These are phyloP conservation scores for Cistogaster globosa DNA, from an alignment of 2,888 invertebrate species.

Conservation along the genomic window DNA sequence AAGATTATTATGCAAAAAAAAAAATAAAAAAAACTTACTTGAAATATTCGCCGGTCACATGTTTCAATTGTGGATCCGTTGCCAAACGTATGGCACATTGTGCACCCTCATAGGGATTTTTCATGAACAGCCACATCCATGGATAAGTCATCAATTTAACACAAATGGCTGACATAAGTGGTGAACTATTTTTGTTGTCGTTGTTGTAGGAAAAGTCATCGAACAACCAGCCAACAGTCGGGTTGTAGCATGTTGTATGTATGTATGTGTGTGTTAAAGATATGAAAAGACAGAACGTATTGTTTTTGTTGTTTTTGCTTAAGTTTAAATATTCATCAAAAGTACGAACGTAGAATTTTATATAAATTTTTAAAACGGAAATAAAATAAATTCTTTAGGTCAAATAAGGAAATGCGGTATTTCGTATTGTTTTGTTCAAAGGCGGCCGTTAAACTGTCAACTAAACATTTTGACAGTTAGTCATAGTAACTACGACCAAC, in stretches of 20 bases:
- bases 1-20: neutral
- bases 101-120: constrained; percentile 87
- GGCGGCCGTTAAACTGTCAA: neutral
- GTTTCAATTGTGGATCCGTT: constrained; percentile 85
- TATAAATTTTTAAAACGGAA: constrained; percentile 60
- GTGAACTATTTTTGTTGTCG: constrained; percentile 78
- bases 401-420: constrained; percentile 67
- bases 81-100: constrained; percentile 87
- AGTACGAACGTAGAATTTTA: constrained; percentile 7
- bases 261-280: constrained; percentile 48
- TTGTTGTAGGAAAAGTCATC: constrained; percentile 54
- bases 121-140: constrained; percentile 87
- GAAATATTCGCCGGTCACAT: constrained; percentile 87
- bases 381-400: constrained; percentile 50
- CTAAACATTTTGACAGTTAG: constrained; percentile 1
- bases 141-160: constrained; percentile 86
- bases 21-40: constrained; percentile 83
- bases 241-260: constrained; percentile 14
- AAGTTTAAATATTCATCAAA: constrained; percentile 28
- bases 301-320: constrained; percentile 11
- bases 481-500: neutral
- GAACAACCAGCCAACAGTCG: constrained; percentile 37
- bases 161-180: constrained; percentile 83
- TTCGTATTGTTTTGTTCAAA: constrained; percentile 26
- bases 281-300: constrained; percentile 22